These are phyloP conservation scores for Aspidiotus destructor DNA, from an alignment of 2,888 invertebrate genomes.

Conservation along the genomic window DNA sequence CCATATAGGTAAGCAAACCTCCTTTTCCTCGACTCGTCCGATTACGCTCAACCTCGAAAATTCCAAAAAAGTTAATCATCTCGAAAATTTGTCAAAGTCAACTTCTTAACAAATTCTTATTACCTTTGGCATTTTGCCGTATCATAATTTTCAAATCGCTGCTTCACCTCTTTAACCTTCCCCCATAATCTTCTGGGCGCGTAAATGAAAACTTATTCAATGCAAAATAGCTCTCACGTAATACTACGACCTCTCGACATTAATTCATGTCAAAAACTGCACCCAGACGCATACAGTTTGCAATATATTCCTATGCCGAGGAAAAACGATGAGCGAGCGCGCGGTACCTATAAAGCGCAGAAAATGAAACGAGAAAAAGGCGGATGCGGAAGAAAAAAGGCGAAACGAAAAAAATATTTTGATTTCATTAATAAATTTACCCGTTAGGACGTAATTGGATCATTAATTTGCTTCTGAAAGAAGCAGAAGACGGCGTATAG, in stretches of 20 bases:
- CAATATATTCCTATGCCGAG: slow-evolving; percentile 21
- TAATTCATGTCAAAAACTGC: background rate
- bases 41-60: too few species aligned
- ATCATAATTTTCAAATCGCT: too few species aligned
- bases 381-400: too few species aligned
- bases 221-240: background rate
- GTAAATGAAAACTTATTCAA: too few species aligned
- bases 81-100: too few species aligned
- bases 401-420: slow-evolving; percentile 21
- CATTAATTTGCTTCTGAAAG: slow-evolving; percentile 22
- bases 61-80: too few species aligned
- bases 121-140: too few species aligned
- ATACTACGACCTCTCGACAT: background rate
- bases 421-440: slow-evolving; percentile 33
- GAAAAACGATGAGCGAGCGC: background rate
- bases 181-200: too few species aligned
- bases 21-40: too few species aligned
- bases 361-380: slow-evolving; percentile 12
- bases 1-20: too few species aligned
- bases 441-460: slow-evolving; percentile 27
- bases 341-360: background rate
- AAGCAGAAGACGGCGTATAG: background rate
- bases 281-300: slow-evolving; percentile 18
- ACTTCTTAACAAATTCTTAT: too few species aligned
- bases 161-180: too few species aligned